These are phyloP conservation scores for Hormaphis cornu DNA, from an alignment of 1,140 invertebrate genomes.

Conservation along the genomic window DNA sequence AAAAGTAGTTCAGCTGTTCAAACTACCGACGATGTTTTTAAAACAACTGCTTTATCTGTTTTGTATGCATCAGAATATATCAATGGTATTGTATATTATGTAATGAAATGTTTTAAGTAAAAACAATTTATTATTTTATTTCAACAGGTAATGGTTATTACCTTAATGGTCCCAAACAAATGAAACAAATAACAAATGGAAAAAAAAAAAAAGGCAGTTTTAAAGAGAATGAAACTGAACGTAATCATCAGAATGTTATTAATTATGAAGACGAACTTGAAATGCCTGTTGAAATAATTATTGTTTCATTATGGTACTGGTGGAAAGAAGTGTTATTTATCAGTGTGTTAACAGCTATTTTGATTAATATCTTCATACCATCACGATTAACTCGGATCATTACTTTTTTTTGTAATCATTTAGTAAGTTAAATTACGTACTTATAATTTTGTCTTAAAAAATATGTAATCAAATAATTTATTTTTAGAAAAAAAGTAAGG, in stretches of 20 bases:
- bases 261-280: conserved; percentile 34
- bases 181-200: neutral
- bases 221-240: conserved; percentile 1
- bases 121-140: neutral
- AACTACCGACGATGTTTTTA: conserved; percentile 9
- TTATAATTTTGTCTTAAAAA: neutral
- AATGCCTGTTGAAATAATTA: conserved; percentile 50
- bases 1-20: conserved; percentile 13
- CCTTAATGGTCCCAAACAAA: conserved; percentile 1
- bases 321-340: conserved; percentile 69
- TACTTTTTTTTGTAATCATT: neutral
- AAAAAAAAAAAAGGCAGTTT: neutral
- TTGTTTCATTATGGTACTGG: conserved; percentile 68
- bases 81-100: conserved; percentile 47
- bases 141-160: conserved; percentile 18
- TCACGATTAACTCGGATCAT: conserved; percentile 1
- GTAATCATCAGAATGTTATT: neutral
- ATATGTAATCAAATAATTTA: neutral
- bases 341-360: conserved; percentile 53
- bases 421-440: neutral
- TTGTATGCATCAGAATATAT: conserved; percentile 60
- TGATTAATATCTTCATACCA: conserved; percentile 52
- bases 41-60: conserved; percentile 53
- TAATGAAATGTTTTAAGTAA: neutral
- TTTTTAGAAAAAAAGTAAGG: neutral